Percentiles rank a stretch among this genome's conserved stretches.
Evolutionary conservation across 2,888 invertebrate species (phyloP).

Genomic region (Dromius quadrimaculatus): DNA sequence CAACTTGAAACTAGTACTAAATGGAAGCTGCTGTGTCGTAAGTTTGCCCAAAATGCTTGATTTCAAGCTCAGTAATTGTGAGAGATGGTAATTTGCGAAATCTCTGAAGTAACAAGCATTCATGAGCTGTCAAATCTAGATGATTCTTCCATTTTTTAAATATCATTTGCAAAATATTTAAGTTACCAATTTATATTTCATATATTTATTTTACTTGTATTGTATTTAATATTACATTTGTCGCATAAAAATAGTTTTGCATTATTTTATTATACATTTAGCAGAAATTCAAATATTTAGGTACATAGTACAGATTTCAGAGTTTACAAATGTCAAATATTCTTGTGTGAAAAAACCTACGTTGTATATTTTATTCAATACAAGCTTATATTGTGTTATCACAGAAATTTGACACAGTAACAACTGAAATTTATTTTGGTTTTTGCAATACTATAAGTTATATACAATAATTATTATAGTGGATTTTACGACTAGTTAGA

Average conservation of each 20-base stretch:
- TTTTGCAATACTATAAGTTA: constrained; percentile 30
- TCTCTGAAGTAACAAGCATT: too few relatives aligned
- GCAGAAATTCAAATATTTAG: constrained; percentile 37
- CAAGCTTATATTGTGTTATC: constrained; percentile 56
- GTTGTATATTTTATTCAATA: constrained; percentile 20
- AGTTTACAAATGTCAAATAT: constrained; percentile 45
- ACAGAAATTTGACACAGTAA: constrained; percentile 61
- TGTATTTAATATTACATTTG: constrained; percentile 46
- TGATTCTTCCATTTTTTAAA: too few relatives aligned
- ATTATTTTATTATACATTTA: constrained; percentile 31
- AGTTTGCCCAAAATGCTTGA: too few relatives aligned
- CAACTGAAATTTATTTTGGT: constrained; percentile 52
- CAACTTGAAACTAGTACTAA: too few relatives aligned
- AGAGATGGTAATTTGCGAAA: too few relatives aligned
- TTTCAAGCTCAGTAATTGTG: too few relatives aligned
- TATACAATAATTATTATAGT: constrained; percentile 38
- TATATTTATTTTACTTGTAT: constrained; percentile 31
- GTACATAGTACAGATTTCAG: constrained; percentile 37
- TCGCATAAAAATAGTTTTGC: constrained; percentile 50
- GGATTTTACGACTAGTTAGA: constrained; percentile 43
- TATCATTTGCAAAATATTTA: too few relatives aligned
- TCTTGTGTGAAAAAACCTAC: constrained; percentile 37
- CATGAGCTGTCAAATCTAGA: too few relatives aligned
- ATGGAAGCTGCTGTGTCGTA: too few relatives aligned
- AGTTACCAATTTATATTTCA: too few relatives aligned